These are phyloP conservation scores for Rhinolophus ferrumequinum DNA, from an alignment of 2,113 vertebrate genomes.

Conservation along the genomic window DNA sequence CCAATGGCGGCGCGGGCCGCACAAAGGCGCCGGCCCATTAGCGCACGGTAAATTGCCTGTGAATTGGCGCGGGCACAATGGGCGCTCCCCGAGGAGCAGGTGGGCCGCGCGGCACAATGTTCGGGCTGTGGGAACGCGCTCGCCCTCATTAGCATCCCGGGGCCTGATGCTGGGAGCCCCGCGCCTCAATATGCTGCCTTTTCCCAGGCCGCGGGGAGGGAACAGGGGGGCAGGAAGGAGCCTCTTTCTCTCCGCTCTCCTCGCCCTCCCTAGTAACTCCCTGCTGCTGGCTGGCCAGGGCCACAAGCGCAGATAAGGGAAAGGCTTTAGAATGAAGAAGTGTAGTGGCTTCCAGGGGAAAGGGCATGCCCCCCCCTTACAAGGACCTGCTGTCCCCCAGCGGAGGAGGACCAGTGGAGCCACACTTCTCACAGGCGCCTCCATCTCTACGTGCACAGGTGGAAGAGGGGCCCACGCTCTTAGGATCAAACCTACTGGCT, in stretches of 20 bases:
- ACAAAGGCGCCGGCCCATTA: slow-evolving; percentile 88
- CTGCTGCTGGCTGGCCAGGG: slow-evolving; percentile 11
- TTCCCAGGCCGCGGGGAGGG: slow-evolving; percentile 72
- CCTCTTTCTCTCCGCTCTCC: neutral
- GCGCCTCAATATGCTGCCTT: slow-evolving; percentile 85
- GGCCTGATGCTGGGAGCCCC: slow-evolving; percentile 81
- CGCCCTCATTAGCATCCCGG: slow-evolving; percentile 82
- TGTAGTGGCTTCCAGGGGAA: rapidly evolving
- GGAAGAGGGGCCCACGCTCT: neutral
- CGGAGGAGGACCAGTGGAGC: neutral
- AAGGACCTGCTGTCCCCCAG: neutral
- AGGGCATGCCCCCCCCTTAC: neutral
- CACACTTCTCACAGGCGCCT: neutral
- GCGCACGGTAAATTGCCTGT: slow-evolving; percentile 88
- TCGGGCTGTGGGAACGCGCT: slow-evolving; percentile 87
- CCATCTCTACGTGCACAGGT: neutral
- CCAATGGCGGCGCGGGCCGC: slow-evolving; percentile 84
- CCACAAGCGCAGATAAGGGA: neutral
- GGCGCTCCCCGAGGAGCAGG: slow-evolving; percentile 89
- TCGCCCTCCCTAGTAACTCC: neutral
- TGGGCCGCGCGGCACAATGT: slow-evolving; percentile 87
- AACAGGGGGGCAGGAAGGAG: slow-evolving; percentile 76
- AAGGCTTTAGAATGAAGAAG: neutral
- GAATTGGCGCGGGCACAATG: slow-evolving; percentile 89
- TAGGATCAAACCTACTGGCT: neutral